phyloP scores from a whole-genome alignment of 2,888 invertebrate genomes.

The Exephanes ischioxanthus region DNA sequence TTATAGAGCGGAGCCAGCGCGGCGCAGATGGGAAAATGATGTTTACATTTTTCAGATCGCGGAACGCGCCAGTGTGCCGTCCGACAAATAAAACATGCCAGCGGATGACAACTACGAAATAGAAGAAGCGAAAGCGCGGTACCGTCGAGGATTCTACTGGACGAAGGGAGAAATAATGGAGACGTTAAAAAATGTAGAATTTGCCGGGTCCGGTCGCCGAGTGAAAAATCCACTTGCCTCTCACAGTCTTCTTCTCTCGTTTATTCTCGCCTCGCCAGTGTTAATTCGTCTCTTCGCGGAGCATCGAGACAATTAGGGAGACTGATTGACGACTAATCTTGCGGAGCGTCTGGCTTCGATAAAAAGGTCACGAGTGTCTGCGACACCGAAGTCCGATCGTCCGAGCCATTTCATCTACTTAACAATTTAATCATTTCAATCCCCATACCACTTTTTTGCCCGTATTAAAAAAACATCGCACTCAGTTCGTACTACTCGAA shows the following conservation, averaged over 20 bases:
- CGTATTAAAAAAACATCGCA: background rate
- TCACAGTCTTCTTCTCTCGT: background rate
- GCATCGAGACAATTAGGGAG: constrained; percentile 7
- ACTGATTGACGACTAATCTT: constrained; percentile 11
- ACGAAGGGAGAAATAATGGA: constrained; percentile 1
- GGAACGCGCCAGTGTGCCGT: too few relatives aligned
- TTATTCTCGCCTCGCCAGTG: background rate
- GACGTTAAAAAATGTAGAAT: constrained; percentile 3
- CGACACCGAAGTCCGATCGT: constrained; percentile 14
- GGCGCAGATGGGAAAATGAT: too few relatives aligned
- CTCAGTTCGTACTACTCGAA: background rate
- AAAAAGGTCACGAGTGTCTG: constrained; percentile 5
- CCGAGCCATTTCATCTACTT: constrained; percentile 10
- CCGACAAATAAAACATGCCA: background rate
- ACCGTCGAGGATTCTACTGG: background rate
- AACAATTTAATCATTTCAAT: constrained; percentile 12
- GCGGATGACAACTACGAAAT: background rate
- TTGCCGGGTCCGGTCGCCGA: background rate
- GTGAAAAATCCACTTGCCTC: background rate
- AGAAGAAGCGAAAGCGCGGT: background rate
- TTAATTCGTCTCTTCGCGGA: background rate
- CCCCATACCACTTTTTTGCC: background rate
- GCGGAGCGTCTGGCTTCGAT: constrained; percentile 11
- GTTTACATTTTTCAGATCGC: too few relatives aligned
- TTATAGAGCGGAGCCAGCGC: too few relatives aligned